Base-by-base conservation (phyloP, 2,113 vertebrate species). In the Apeltes quadracus region DNA sequence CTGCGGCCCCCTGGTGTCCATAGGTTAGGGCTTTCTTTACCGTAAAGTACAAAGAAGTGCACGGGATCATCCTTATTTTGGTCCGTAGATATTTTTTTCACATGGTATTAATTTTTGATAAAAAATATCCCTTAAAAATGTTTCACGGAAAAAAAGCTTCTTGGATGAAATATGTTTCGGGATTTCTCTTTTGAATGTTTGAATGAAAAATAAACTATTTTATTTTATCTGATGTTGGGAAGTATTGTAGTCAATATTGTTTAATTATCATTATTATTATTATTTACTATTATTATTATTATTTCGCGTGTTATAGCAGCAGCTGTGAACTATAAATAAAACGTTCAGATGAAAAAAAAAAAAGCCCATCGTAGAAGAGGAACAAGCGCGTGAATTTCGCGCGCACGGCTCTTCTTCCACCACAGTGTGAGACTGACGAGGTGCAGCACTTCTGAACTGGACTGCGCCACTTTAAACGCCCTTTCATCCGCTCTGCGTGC, bases 361-460 rank as follows among this genome's bases (percentile, higher is more conserved):
- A 51, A 23, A 51, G 22, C n/a, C 22, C 12, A 23, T 13, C 5
- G 11, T 57, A 20, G 53, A 75, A 41, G 11, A 39, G 38, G 34
- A n/a, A n/a, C 67, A 65, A 48, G 87, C 82, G 46, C 36, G 83
- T 66, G 82, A 83, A 61, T 10, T 36, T 51, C 2, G 25, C 67
- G 44, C 78, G 4, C 48, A 43, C 48, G 53, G 32, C 20, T 38
- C 67, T n/a, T n/a, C 72, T 4, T 72, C 57, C 56, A 58, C 61
- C 81, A 64, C 2, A 46, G 59, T 38, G 48, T n/a, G n/a, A 77
- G 46, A 62, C 68, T 71, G 72, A 64, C 68, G 64, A 74, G 67
- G 15, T 39, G 61, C 74, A n/a, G 39, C 75, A 76, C 34, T 79
- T 63, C 65, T 84, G 83, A 83, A 84, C 81, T 90, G 83, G 72